A percentile compares a stretch with the other conserved stretches of the same genome.
phyloP scores from a whole-genome alignment of 2,888 invertebrate genomes.

The Drosophila buzzatii region DNA sequence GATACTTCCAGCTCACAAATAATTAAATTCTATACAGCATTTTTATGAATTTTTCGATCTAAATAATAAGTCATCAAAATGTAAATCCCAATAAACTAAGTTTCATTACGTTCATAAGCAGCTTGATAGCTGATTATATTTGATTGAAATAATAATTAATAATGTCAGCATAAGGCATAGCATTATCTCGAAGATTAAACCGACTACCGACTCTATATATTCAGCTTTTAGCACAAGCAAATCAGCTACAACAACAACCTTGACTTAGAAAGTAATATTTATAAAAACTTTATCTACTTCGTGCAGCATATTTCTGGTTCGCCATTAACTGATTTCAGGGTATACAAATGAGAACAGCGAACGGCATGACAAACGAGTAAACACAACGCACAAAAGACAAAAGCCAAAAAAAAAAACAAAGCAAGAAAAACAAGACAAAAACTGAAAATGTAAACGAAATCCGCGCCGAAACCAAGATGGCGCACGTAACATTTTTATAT shows the following conservation, averaged over 20 bases:
- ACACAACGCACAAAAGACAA: slow-evolving; percentile 40
- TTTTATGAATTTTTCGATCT: too few species aligned
- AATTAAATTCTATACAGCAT: too few species aligned
- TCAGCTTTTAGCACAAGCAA: background rate
- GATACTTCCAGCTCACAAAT: too few species aligned
- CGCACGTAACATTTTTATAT: slow-evolving; percentile 19
- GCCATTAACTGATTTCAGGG: slow-evolving; percentile 13
- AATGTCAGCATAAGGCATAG: too few species aligned
- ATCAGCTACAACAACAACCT: background rate
- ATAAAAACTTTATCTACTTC: background rate
- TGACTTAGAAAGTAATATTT: background rate
- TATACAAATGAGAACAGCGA: slow-evolving; percentile 33
- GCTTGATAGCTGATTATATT: too few species aligned
- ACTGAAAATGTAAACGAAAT: slow-evolving; percentile 11
- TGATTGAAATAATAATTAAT: too few species aligned
- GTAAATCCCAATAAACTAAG: too few species aligned
- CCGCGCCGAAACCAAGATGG: slow-evolving; percentile 37
- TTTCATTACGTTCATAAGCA: too few species aligned
- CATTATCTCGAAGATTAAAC: too few species aligned
- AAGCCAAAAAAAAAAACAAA: slow-evolving; percentile 11
- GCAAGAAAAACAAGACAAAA: background rate
- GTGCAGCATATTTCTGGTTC: background rate
- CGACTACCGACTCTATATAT: too few species aligned
- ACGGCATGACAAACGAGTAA: slow-evolving; percentile 47
- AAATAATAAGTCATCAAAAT: too few species aligned